Conservation (phyloP, 2,888 invertebrate genomes). For the Hyles lineata region DNA sequence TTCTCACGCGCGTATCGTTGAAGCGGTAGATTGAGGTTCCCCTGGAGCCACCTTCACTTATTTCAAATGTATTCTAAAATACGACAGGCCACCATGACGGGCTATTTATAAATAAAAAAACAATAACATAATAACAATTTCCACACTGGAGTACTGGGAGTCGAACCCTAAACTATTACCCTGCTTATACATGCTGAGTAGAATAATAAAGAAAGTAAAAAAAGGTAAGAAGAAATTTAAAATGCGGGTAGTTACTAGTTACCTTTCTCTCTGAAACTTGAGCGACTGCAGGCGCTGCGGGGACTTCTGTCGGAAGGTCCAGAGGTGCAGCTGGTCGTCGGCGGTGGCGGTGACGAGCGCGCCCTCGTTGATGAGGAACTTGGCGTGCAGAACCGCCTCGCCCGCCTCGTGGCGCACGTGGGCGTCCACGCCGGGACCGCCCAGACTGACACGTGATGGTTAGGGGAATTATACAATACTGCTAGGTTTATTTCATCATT, state of each 20-base stretch:
- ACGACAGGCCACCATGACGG: too few species aligned
- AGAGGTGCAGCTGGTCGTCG: constrained; percentile 98
- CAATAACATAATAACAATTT: too few species aligned
- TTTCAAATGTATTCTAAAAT: too few species aligned
- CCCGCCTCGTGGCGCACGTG: constrained; percentile 94
- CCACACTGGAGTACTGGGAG: too few species aligned
- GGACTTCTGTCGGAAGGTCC: constrained; percentile 97
- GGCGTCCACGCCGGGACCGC: constrained; percentile 98
- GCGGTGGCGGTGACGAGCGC: constrained; percentile 97
- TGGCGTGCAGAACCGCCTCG: constrained; percentile 94
- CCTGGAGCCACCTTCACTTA: too few species aligned
- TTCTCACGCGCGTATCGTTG: too few species aligned
- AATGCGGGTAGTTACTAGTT: constrained; percentile 56
- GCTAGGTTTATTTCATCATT: neutral
- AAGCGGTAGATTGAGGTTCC: too few species aligned
- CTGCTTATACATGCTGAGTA: neutral
- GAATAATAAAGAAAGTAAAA: neutral
- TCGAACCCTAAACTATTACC: too few species aligned
- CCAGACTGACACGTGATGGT: constrained; percentile 88
- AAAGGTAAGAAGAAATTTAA: neutral
- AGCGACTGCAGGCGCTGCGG: constrained; percentile 98
- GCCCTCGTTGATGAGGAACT: constrained; percentile 99
- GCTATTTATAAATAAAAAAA: too few species aligned
- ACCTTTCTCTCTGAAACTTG: constrained; percentile 98
- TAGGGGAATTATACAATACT: constrained; percentile 52